phyloP scores from a whole-genome alignment of 2,888 invertebrate genomes.

The Muscina levida region DNA sequence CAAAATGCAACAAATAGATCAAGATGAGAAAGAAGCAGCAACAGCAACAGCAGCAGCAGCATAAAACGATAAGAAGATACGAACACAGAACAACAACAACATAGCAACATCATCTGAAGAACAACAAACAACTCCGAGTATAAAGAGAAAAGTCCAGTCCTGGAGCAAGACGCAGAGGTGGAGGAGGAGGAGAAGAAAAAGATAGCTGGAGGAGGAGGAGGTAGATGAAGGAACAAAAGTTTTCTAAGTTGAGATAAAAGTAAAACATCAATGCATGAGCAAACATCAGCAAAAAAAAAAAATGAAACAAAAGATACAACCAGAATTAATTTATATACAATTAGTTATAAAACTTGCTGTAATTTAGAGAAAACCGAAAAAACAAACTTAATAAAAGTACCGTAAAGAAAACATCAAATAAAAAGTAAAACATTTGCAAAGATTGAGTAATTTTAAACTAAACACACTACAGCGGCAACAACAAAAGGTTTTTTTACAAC shows the following conservation, averaged over 20 bases:
- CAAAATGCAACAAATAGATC: slow-evolving; percentile 19
- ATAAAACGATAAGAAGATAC: slow-evolving; percentile 14
- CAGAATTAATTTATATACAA: slow-evolving; percentile 66
- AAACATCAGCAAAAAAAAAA: slow-evolving; percentile 53
- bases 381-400: slow-evolving; percentile 38
- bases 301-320: too few species aligned
- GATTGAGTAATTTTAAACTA: slow-evolving; percentile 32
- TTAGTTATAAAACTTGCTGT: slow-evolving; percentile 67
- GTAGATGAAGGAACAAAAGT: slow-evolving; percentile 35
- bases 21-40: slow-evolving; percentile 13
- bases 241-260: slow-evolving; percentile 37
- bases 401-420: slow-evolving; percentile 32
- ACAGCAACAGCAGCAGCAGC: slow-evolving; percentile 19
- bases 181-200: slow-evolving; percentile 37
- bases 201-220: slow-evolving; percentile 15
- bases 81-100: slow-evolving; percentile 33
- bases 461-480: neutral
- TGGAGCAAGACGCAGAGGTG: too few species aligned
- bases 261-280: slow-evolving; percentile 46
- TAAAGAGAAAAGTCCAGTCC: slow-evolving; percentile 6
- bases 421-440: slow-evolving; percentile 31
- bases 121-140: slow-evolving; percentile 18
- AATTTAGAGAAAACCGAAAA: slow-evolving; percentile 57
- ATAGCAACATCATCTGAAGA: slow-evolving; percentile 36
- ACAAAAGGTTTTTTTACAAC: neutral